phyloP scores from a whole-genome alignment of 2,113 vertebrate species.

The Phaethornis superciliosus region DNA sequence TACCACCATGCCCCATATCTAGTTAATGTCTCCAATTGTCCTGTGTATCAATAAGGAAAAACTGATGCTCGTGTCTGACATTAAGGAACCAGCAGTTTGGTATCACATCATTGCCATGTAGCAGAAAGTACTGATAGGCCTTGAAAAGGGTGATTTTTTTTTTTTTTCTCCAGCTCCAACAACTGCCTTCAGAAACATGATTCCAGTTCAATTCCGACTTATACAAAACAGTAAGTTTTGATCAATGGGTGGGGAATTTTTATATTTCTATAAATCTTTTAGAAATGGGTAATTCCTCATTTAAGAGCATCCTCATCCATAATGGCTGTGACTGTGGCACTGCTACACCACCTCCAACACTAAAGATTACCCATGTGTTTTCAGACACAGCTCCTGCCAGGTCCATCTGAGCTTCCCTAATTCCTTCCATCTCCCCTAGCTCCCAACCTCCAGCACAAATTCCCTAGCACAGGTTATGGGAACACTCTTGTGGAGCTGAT shows the following conservation, averaged over 20 bases:
- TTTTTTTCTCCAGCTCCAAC: neutral
- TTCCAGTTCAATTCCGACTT: neutral
- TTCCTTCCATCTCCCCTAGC: neutral
- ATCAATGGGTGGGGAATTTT: neutral
- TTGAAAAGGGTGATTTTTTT: neutral
- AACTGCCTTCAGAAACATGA: neutral
- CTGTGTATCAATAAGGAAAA: too few species aligned
- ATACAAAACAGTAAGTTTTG: neutral
- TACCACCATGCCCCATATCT: fast-evolving
- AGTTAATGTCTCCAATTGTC: neutral
- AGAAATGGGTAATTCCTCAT: neutral
- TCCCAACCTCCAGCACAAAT: neutral
- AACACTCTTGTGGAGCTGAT: neutral
- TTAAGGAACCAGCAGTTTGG: too few species aligned
- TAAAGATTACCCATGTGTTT: neutral
- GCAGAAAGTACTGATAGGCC: neutral
- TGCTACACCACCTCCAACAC: neutral
- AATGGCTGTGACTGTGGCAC: neutral
- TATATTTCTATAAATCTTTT: neutral
- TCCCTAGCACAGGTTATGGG: neutral
- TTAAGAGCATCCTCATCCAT: neutral
- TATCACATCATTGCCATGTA: too few species aligned
- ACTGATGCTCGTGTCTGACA: too few species aligned
- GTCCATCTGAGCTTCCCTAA: conserved; percentile 33
- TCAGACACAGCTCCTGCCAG: neutral